Evolutionary conservation across 2,113 vertebrate species (phyloP).

Genomic region (Xerus inauris): DNA sequence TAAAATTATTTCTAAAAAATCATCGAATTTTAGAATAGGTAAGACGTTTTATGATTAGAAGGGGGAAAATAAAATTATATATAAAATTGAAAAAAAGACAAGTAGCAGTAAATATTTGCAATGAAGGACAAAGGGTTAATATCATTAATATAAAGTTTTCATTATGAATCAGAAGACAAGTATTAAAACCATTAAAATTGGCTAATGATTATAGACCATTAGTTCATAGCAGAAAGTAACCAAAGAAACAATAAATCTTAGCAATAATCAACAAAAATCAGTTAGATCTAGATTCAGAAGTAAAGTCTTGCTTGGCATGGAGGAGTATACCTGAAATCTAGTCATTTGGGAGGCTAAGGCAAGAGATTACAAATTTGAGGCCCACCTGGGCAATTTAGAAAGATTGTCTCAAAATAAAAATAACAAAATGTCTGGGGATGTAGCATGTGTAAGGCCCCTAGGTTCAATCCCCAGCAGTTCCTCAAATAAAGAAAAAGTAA

Average conservation of each 20-base stretch:
- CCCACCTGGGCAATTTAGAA: too few relatives aligned
- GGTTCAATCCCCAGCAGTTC: too few relatives aligned
- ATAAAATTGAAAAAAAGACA: background rate
- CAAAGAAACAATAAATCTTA: background rate
- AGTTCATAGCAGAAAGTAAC: background rate
- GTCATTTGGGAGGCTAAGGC: too few relatives aligned
- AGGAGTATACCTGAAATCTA: too few relatives aligned
- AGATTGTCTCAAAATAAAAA: too few relatives aligned
- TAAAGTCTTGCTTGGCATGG: background rate
- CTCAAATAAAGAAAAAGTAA: too few relatives aligned
- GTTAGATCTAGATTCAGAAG: background rate
- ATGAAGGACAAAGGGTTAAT: background rate
- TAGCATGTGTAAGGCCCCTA: too few relatives aligned
- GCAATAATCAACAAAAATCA: background rate
- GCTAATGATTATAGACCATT: background rate
- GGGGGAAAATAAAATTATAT: background rate
- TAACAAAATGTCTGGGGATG: too few relatives aligned
- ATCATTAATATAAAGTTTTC: background rate
- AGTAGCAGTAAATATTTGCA: background rate
- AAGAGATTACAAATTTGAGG: too few relatives aligned
- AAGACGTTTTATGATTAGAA: background rate
- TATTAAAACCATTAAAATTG: background rate
- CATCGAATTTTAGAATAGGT: background rate
- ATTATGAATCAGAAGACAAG: background rate
- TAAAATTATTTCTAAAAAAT: background rate